Conservation (phyloP, 53 echinoderm and acorn worm genomes). For the Hippasteria phrygiana region DNA sequence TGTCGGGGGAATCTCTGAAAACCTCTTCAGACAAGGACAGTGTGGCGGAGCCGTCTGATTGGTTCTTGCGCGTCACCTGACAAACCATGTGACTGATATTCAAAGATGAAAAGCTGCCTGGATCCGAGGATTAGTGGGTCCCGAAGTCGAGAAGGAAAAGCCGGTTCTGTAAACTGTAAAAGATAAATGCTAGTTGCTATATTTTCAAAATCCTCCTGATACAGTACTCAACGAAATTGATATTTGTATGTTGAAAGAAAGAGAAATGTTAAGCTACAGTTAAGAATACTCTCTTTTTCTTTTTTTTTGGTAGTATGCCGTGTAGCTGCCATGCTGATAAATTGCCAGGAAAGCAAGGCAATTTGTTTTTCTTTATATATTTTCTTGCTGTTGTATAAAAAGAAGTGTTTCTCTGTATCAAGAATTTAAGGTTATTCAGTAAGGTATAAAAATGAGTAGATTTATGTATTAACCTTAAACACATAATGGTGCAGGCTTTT, state of each 20-base stretch:
- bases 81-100: neutral
- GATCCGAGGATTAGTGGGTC: neutral
- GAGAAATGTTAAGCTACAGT: neutral
- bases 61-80: neutral
- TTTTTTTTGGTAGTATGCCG: slow-evolving; percentile 27
- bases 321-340: slow-evolving; percentile 38
- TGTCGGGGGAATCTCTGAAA: neutral
- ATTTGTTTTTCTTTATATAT: neutral
- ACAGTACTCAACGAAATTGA: slow-evolving; percentile 52
- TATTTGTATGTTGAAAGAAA: slow-evolving; percentile 21
- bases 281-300: neutral
- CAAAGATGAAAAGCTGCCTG: neutral
- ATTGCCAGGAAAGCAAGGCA: slow-evolving; percentile 34
- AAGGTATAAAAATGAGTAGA: slow-evolving; percentile 41
- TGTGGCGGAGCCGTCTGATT: neutral
- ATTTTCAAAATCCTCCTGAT: neutral
- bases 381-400: slow-evolving; percentile 32
- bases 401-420: slow-evolving; percentile 1
- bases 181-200: slow-evolving; percentile 36
- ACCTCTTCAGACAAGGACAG: no score
- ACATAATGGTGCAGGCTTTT: neutral
- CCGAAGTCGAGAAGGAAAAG: neutral
- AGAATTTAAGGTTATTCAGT: slow-evolving; percentile 7
- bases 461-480: slow-evolving; percentile 14
- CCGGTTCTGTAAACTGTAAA: neutral